Base-by-base conservation (phyloP, 1,140 invertebrate species). In the Eufriesea mexicana region DNA sequence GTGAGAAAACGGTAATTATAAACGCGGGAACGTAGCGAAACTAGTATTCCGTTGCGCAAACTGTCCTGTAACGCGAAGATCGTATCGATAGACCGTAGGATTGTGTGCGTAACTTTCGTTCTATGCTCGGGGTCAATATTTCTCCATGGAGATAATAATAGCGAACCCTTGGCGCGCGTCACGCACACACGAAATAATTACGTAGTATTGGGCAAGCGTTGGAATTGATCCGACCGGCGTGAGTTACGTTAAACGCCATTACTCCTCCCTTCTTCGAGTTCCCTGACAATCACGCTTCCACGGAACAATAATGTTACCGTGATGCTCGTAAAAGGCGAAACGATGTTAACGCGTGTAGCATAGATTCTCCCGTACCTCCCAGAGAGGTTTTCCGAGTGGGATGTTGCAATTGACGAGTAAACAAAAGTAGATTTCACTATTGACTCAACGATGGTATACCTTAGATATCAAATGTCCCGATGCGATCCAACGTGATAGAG, bases 171-270 rank as follows among this genome's bases (percentile, higher is more conserved):
- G 80, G 74, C 74, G 74, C 64, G 80, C 74, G 66, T 75, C 72
- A 75, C 71, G 61, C 74, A 70, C 74, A 78, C 80, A 62, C 66
- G n/a, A 78, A 83, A 83, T 83, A 83, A 83, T 83, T 83, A 83
- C 74, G 74, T 83, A 51, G 64, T 47, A 67, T 68, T 83, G 80
- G 72, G 79, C 72, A 81, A 81, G 61, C 79, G 79, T 75, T 75
- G 71, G 49, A 67, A 81, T 81, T 66, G 79, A 81, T 75, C 72
- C 51, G 72, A 51, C 23, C 59, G 35, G 49, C 45, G 79, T 67
- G 70, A 64, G 49, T 81, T 7, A 45, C 80, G 74, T 77, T 45
- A 28, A 74, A 75, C 79, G 59, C 20, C 51, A 10, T 20, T 47
- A 9, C 16, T 23, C 5, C n/a, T 42, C 23, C 67, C 25, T 49